These are phyloP conservation scores for Loxodonta africana DNA, from an alignment of 2,113 vertebrate genomes.

Conservation along the genomic window DNA sequence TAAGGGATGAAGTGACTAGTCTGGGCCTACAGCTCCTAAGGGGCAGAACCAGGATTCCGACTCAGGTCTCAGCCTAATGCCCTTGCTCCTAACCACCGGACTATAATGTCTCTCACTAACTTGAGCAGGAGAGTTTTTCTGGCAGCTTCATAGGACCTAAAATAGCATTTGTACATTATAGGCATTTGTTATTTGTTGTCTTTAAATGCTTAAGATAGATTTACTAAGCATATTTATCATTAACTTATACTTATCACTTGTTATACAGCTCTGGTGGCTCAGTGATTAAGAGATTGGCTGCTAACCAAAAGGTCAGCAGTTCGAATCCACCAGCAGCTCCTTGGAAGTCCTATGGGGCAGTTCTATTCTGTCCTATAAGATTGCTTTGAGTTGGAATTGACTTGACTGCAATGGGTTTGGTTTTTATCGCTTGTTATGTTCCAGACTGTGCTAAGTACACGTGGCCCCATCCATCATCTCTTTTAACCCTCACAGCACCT, in stretches of 20 bases:
- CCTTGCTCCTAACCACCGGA: neutral
- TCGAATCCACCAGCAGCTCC: too few relatives aligned
- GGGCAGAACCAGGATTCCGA: neutral
- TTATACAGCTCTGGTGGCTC: too few relatives aligned
- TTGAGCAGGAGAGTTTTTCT: neutral
- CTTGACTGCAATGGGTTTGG: too few relatives aligned
- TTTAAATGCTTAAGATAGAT: neutral
- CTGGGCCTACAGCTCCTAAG: neutral
- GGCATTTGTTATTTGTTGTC: neutral
- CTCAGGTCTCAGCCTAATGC: neutral
- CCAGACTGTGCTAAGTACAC: fast-evolving
- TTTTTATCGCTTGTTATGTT: neutral
- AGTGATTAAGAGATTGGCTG: too few relatives aligned
- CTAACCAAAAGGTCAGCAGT: too few relatives aligned
- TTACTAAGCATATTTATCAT: neutral
- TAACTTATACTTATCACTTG: neutral
- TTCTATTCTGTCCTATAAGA: too few relatives aligned
- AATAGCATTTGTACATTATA: neutral
- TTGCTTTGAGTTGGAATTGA: too few relatives aligned
- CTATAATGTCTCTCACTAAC: neutral
- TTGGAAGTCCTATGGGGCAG: too few relatives aligned
- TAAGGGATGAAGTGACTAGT: neutral
- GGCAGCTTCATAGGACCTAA: neutral
- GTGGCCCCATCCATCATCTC: too few relatives aligned
- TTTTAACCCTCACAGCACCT: fast-evolving